Base-by-base conservation (phyloP, 2,797 vertebrate species). In the Enteromius fasciolatus region DNA sequence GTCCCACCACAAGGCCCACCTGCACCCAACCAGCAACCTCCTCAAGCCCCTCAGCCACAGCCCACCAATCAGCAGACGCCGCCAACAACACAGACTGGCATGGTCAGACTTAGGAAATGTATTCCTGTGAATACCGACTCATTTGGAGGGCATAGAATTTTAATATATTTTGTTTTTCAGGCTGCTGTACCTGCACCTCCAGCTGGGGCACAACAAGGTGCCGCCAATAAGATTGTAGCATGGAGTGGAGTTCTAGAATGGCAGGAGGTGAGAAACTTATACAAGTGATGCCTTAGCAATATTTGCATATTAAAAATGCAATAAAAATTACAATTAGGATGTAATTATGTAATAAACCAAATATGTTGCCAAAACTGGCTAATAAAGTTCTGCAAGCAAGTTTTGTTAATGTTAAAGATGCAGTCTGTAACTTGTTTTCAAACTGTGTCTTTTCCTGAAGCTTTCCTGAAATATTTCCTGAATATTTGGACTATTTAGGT, bases 241-340 rank as follows among this genome's bases (percentile, higher is more conserved):
- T 98, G 97, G 97, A 97, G 94, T 0, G 97, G 97, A 0, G 96
- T 97, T 28, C 93, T 98, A 0, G 97, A 98, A 89, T 98, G 97
- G 97, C 97, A 98, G 83, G 97, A 98, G 96, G 97, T 97, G 93
- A 95, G 89, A n/a, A 68, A 50, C 8, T 44, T 44, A 77, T 63
- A 77, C 23, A 64, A 44, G 8, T 64, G 41, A 20, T 18, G 39
- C 33, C 31, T n/a, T 36, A 18, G 48, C 33, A 36, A n/a, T 36
- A 52, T 14, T 54, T 52, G 70, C 28, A 52, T 52, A 12, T 10
- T 33, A 17, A 72, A 15, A 72, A 52, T n/a, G 0, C n/a, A n/a
- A n/a, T n/a, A n/a, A n/a, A n/a, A n/a, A n/a, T 33, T 18, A 39
- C 39, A 67, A 66, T 36, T 20, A 66, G 33, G 33, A 36, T 18